Evolutionary conservation across 2,797 vertebrate species (phyloP).

Genomic region (Psittacula derbiana): DNA sequence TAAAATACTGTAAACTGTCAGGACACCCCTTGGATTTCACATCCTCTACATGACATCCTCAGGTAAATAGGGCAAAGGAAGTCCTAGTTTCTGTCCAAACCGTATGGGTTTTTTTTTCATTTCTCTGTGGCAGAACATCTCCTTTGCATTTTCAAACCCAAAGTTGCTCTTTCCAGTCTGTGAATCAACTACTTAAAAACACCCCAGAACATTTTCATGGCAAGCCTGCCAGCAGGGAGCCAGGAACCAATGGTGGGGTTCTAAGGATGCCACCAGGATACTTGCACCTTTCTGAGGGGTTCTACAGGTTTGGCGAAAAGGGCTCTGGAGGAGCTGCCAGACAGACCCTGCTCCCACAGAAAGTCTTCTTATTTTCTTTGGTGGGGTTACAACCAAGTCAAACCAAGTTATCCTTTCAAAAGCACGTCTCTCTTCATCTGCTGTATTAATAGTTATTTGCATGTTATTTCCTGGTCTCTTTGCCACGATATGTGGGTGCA

Average conservation of each 20-base stretch:
- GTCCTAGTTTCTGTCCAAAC: not conserved
- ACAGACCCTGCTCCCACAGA: not conserved
- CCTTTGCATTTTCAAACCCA: not conserved
- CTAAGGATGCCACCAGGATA: not conserved
- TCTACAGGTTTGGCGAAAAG: not conserved
- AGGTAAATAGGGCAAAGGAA: not conserved
- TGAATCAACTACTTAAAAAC: not conserved
- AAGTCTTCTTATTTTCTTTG: not conserved
- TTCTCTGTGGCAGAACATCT: not conserved
- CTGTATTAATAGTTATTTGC: constrained; percentile 21
- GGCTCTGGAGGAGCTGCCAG: not conserved
- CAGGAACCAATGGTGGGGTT: fast-evolving
- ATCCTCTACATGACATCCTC: not conserved
- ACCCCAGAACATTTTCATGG: not conserved
- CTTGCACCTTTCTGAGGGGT: not conserved
- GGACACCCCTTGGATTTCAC: not conserved
- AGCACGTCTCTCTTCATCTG: not conserved
- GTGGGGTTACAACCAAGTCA: not conserved
- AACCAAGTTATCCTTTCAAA: not conserved
- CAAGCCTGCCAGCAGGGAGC: not conserved
- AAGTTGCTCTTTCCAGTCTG: not conserved
- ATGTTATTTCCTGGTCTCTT: constrained; percentile 21
- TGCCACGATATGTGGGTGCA: constrained; percentile 11
- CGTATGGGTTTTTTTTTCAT: not conserved
- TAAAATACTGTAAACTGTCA: not conserved